Base-by-base conservation (phyloP, 2,113 vertebrate genomes). In the Lipophrys pholis region DNA sequence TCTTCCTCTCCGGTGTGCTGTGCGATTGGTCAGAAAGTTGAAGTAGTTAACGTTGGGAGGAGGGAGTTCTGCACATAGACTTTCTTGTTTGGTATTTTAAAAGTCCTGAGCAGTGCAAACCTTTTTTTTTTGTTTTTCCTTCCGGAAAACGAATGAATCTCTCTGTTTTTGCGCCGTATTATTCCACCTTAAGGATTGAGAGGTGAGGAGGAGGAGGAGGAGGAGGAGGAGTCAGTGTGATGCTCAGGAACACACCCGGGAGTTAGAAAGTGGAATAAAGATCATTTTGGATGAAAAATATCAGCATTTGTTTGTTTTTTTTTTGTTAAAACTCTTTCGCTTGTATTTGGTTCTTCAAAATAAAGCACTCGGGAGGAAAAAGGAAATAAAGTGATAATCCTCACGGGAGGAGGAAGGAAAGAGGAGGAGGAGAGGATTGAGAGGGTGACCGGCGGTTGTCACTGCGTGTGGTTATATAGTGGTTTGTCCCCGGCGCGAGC, bases 281-380 rank as follows among this genome's bases (percentile, higher is more conserved):
- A 75, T 74, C 69, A 64, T 68, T 86, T 79, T 69, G 38, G 61
- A 72, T 50, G 52, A 71, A 76, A 90, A 91, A 88, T 67, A 80
- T 85, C 66, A 10, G 16, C 21, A 30, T 4, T 2, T 30, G 2
- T 30, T 30, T 30, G 21, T 65, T 66, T 79, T 45, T 60, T 54
- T 61, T 30, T 30, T 30, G 21, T 30, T 30, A 30, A 30, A 30
- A 30, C 21, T 30, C 21, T 49, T 36, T 16, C 81, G 69, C 81
- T 87, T 76, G 60, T 83, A 82, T 90, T 91, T 89, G 91, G 85
- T 89, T 91, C 81, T 80, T 71, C 54, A 10, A 86, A 87, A 65
- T 87, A 87, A 87, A 82, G 84, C 85, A 71, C 66, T 72, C 43
- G 21, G 73, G 73, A 79, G 68, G 48, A 84, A 84, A 6, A 60